Evolutionary conservation across 1,140 invertebrate genomes (phyloP).

Genomic region (Branchinecta lindahli): DNA sequence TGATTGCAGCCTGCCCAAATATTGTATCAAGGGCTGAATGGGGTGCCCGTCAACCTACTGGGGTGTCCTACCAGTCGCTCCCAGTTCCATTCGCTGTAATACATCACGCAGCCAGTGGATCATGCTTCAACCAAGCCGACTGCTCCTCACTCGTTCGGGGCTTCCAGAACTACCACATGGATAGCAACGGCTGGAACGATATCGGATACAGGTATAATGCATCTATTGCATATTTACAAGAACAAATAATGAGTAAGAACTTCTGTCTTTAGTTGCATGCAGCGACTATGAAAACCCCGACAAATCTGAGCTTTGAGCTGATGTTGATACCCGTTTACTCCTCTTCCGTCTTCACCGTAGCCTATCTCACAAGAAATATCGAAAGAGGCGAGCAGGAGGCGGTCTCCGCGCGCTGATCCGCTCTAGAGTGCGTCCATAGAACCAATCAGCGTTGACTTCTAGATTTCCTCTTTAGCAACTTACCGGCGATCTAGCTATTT

Average conservation of each 20-base stretch:
- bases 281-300: no score
- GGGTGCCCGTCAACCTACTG: slow-evolving; percentile 39
- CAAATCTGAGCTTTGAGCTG: no score
- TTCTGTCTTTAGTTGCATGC: no score
- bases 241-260: no score
- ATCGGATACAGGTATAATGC: slow-evolving; percentile 31
- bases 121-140: slow-evolving; percentile 38
- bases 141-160: slow-evolving; percentile 38
- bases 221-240: background rate
- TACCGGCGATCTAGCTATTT: background rate
- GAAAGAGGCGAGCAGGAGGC: no score
- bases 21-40: slow-evolving; percentile 36
- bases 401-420: no score
- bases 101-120: slow-evolving; percentile 47
- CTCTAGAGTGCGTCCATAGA: no score
- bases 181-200: slow-evolving; percentile 46
- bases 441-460: no score
- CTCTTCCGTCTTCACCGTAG: no score
- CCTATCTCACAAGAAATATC: no score
- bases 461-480: no score
- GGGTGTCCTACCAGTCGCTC: slow-evolving; percentile 23
- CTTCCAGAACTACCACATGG: slow-evolving; percentile 55
- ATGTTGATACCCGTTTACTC: no score
- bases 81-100: slow-evolving; percentile 58
- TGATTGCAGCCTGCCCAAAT: slow-evolving; percentile 17